Conservation (phyloP, 2,888 invertebrate genomes). For the Epinotia ramella region DNA sequence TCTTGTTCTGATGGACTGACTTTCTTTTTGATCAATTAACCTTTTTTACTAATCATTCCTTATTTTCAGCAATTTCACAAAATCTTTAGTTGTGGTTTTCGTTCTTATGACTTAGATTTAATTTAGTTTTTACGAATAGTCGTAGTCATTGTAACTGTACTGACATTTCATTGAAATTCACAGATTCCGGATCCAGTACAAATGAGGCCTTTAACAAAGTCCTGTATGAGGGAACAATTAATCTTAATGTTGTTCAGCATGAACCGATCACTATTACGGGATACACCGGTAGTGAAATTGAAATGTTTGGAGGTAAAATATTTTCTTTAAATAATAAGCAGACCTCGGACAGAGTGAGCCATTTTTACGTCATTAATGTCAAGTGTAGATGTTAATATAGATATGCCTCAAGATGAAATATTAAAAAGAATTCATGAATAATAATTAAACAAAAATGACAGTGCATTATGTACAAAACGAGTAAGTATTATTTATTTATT, state of each 20-base stretch:
- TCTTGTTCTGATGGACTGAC: not conserved
- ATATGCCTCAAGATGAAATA: too few species aligned
- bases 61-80: constrained; percentile 23
- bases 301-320: constrained; percentile 65
- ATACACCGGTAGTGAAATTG: constrained; percentile 58
- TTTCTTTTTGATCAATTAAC: not conserved
- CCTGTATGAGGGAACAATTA: constrained; percentile 64
- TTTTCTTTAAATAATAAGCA: not conserved
- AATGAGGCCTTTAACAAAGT: constrained; percentile 63
- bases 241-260: constrained; percentile 59
- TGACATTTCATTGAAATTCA: constrained; percentile 15
- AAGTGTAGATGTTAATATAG: too few species aligned
- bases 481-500: too few species aligned
- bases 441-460: too few species aligned
- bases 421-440: too few species aligned
- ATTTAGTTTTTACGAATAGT: constrained; percentile 4
- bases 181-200: constrained; percentile 43
- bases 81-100: constrained; percentile 59
- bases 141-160: not conserved
- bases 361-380: too few species aligned
- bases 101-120: constrained; percentile 47
- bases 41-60: not conserved
- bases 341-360: too few species aligned
- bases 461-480: too few species aligned
- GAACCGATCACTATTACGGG: constrained; percentile 63